Evolutionary conservation across 2,888 invertebrate genomes (phyloP).

Genomic region (Patella caerulea): DNA sequence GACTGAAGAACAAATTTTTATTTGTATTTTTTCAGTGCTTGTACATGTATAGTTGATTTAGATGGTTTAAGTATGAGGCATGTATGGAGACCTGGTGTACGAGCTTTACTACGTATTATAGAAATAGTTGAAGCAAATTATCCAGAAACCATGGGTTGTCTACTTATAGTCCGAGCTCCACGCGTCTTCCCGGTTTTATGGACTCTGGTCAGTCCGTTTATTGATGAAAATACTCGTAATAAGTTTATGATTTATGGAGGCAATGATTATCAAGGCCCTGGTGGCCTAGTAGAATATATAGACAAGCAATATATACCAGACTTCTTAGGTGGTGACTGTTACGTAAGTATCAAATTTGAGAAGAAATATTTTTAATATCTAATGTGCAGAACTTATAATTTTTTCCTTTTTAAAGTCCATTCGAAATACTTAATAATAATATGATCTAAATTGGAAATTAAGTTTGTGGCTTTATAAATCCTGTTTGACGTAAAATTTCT

Average conservation of each 20-base stretch:
- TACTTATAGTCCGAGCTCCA: slow-evolving; percentile 91
- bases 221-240: slow-evolving; percentile 92
- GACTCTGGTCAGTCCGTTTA: slow-evolving; percentile 95
- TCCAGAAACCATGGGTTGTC: slow-evolving; percentile 93
- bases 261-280: slow-evolving; percentile 86
- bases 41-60: slow-evolving; percentile 91
- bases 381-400: too few species aligned
- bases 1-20: too few species aligned
- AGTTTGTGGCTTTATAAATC: too few species aligned
- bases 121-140: slow-evolving; percentile 94
- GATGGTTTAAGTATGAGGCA: slow-evolving; percentile 96
- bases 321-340: slow-evolving; percentile 91
- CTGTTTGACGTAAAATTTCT: too few species aligned
- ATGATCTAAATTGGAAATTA: too few species aligned
- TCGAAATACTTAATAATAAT: too few species aligned
- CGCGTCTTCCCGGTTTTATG: slow-evolving; percentile 94
- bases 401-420: too few species aligned
- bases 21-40: slow-evolving; percentile 76
- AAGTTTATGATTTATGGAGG: slow-evolving; percentile 94
- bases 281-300: slow-evolving; percentile 88
- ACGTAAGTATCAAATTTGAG: slow-evolving; percentile 75
- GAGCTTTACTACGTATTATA: slow-evolving; percentile 77
- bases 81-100: slow-evolving; percentile 93
- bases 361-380: not conserved
- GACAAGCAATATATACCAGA: slow-evolving; percentile 89